A percentile compares a stretch with the other conserved stretches of the same genome.
Evolutionary conservation across 2,888 invertebrate species (phyloP).

Genomic region (Galeopsomyia nigrocyanea): DNA sequence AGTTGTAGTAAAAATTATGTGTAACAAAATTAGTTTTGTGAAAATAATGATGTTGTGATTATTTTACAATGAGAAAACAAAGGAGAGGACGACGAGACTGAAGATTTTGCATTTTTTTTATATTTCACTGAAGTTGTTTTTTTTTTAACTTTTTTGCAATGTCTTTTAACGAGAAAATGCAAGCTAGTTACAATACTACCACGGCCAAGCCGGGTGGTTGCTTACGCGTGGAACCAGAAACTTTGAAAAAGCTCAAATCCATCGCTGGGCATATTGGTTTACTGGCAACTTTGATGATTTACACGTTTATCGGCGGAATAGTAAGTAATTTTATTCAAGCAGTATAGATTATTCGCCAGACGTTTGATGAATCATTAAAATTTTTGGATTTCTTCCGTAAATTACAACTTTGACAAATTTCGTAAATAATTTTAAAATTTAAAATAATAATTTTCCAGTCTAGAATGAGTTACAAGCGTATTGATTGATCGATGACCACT

Average conservation of each 20-base stretch:
- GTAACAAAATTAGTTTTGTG: too few species aligned
- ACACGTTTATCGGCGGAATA: constrained; percentile 84
- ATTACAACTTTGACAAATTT: background rate
- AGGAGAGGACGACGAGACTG: constrained; percentile 18
- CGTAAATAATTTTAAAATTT: too few species aligned
- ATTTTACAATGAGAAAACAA: background rate
- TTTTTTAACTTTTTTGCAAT: constrained; percentile 20
- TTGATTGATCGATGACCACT: background rate
- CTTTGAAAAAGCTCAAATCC: constrained; percentile 72
- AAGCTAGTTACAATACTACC: constrained; percentile 12
- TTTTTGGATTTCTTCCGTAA: background rate
- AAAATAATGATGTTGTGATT: background rate
- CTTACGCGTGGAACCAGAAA: constrained; percentile 15
- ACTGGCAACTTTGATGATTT: constrained; percentile 81
- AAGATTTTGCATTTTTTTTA: background rate
- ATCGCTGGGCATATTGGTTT: constrained; percentile 82
- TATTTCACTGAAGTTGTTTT: background rate
- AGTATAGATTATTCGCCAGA: too few species aligned
- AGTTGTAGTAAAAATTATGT: too few species aligned
- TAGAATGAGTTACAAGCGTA: background rate
- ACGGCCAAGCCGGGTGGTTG: constrained; percentile 20
- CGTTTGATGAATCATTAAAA: background rate
- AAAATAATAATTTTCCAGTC: too few species aligned
- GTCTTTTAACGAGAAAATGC: constrained; percentile 38
- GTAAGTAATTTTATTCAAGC: constrained; percentile 71